A percentile compares a stretch with the other conserved stretches of the same genome.
Conservation (phyloP, 2,113 vertebrate species). For the Brachyistius frenatus region DNA sequence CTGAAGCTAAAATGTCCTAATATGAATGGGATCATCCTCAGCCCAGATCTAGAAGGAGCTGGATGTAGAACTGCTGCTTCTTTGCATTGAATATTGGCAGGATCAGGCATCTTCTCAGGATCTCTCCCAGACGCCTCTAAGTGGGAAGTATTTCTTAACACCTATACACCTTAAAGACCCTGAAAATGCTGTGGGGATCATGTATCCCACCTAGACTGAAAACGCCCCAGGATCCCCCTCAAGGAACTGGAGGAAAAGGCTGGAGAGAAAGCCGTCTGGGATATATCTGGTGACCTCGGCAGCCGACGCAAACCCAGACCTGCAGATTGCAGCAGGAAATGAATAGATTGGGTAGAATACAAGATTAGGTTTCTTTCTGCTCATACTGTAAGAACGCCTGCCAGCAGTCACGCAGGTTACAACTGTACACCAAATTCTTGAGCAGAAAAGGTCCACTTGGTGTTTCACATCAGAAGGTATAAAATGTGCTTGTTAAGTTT, state of each 20-base stretch:
- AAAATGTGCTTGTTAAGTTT: neutral
- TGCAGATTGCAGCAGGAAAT: neutral
- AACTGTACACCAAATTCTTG: neutral
- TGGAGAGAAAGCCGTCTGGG: conserved; percentile 4
- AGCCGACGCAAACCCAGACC: neutral
- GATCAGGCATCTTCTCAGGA: conserved; percentile 10
- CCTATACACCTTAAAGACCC: neutral
- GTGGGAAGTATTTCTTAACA: conserved; percentile 13
- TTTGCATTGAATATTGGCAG: neutral
- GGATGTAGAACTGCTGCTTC: neutral
- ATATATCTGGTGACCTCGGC: neutral
- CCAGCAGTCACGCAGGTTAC: neutral
- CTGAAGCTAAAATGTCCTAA: neutral
- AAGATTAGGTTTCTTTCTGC: neutral
- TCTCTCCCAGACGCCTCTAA: neutral
- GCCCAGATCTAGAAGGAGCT: neutral
- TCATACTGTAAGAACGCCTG: neutral
- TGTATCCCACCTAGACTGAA: conserved; percentile 13
- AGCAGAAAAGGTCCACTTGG: neutral
- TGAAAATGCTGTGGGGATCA: neutral
- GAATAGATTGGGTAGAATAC: neutral
- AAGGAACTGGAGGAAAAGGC: neutral
- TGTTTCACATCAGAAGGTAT: neutral
- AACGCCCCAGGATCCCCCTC: neutral
- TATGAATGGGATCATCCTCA: neutral